Base-by-base conservation (phyloP, 1,140 invertebrate species). In the Mactra quadrangularis region DNA sequence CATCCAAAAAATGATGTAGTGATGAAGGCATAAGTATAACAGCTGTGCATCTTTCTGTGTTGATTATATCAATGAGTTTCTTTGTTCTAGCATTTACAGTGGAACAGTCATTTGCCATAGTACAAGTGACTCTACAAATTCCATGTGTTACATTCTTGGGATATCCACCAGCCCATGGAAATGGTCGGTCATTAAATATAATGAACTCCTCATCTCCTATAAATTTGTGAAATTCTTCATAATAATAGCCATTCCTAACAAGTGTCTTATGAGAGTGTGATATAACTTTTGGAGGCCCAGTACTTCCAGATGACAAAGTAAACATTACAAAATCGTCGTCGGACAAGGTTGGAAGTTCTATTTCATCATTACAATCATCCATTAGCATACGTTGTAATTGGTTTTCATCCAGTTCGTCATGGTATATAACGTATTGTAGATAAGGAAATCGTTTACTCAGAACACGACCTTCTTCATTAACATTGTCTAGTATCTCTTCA, bases 231-330 rank as follows among this genome's bases (percentile, higher is more conserved):
- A 9, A 6, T 9, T 31, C 1, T 9, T 53, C 17, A 7, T 31
- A 15, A 2, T 41, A 7, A 7, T 41, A 7, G 15, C 38, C 15
- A 41, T 7, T 47, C 17, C 50, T 3, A 6, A 52, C 2, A n/a
- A 72, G 25, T 13, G 70, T 3, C 29, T 38, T 55, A 15, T 72
- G 50, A 0, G 70, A 35, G 33, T 55, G 52, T 7, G 70, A 27
- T 3, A 72, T 27, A 4, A 76, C 29, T 76, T 76, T 76, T 3
- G 72, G 38, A 31, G 19, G 31, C 1, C 72, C 72, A 13, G 55
- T 76, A 27, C 60, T 68, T 3, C 76, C 76, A 17, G 76, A 78
- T 29, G 76, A 66, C 33, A 52, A 29, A 25, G 52, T 38, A 17
- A 66, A 19, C 25, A 68, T 50, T 13, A 60, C 60, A 6, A 78